Base-by-base conservation (phyloP, 2,888 invertebrate genomes). In the Drosophila ochracea region DNA sequence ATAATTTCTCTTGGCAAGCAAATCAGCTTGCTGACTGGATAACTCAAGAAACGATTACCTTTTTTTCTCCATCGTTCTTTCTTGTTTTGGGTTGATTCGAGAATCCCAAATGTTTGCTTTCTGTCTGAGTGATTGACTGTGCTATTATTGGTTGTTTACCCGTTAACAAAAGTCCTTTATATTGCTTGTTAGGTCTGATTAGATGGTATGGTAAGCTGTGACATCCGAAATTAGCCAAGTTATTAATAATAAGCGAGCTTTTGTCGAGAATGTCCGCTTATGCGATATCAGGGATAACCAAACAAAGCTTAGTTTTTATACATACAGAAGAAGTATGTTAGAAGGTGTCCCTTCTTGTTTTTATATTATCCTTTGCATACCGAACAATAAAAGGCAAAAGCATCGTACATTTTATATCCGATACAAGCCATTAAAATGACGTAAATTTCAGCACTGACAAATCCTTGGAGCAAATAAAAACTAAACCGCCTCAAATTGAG, bases 401-500 rank as follows among this genome's bases (percentile, higher is more conserved):
- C 68, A 78, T 72, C 70, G 76, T 74, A 63, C 54, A 77, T 71
- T 83, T 85, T 73, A 19, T 78, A 80, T 75, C 73, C 58, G 75
- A 72, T 74, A 74, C 76, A 68, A 76, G 77, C 80, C 84, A 91
- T 88, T 89, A 89, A 83, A 90, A 91, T 81, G 77, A 80, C 90
- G 77, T 82, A 80, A 87, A 91, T 87, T 89, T 72, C 49, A 78
- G 70, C 78, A 80, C 75, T 67, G 74, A 76, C 89, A 85, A 90
- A 88, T 85, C 78, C 83, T 54, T 54, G 25, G 28, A 57, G 68
- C 59, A 50, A 57, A 63, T 64, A 72, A 75, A 78, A 86, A 88
- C 83, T 83, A 79, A 90, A 89, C 75, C 77, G 82, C 79, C 84
- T 87, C 83, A 85, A 85, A 87, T 79, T 89, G 78, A 77, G 76